Evolutionary conservation across 2,888 invertebrate genomes (phyloP), one percentile per base, ranked within the genome.

Genomic region (Hermaeophaga mercurialis): DNA sequence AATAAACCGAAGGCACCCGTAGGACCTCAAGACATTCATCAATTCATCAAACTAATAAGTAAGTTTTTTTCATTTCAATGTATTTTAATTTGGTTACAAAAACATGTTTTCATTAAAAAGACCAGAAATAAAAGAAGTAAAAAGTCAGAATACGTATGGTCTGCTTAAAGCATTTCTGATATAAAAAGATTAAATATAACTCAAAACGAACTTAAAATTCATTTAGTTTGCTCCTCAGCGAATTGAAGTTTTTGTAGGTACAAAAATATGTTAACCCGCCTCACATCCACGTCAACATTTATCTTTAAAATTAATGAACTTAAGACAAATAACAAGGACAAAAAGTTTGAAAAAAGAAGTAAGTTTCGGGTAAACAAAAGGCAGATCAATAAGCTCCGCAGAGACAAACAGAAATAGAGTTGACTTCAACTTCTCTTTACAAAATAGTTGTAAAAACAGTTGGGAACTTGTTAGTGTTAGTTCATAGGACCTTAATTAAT

Each of bases 401-500:
- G 39, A 49, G 34, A 58, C 48, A 56, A 46, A 58, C 53, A 24
- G 31, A 28, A 43, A 24, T 54, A 49, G 41, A 56, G 44, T 54
- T 26, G 34, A 44, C n/a, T 12, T 49, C 24, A 15, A 26, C 43
- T 49, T 36, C 41, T 22, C 34, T 17, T 18, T 34, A 44, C 15
- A 49, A 53, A 47, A 56, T 47, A 49, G 38, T 56, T 12, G 43
- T 54, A 56, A 61, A 58, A 61, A 60, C 54, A 36, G 44, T 56
- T 36, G 34, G 38, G 24, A 58, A 58, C 43, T 55, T 58, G 53
- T 47, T 44, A 53, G 48, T 61, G 53, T 45, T 49, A 24, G 43
- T 56, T 56, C 44, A 48, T 45, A 45, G 46, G 31, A 28, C 46
- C 24, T 38, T 47, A 50, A 61, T 61, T 61, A 58, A 61, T 61